Evolutionary conservation across 2,888 invertebrate genomes (phyloP).

Genomic region (Saturnia japonica): DNA sequence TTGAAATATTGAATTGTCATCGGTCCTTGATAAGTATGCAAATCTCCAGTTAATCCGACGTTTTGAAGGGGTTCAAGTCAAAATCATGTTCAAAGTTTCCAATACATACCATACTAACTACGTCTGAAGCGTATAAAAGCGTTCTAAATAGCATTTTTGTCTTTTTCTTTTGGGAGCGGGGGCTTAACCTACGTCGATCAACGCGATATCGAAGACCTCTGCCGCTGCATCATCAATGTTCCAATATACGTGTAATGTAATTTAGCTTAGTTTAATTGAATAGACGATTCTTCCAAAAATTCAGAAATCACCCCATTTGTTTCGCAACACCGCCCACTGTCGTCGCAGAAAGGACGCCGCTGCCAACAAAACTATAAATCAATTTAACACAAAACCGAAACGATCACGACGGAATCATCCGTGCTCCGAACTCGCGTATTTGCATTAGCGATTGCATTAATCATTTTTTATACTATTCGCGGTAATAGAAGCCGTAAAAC

Average conservation of each 20-base stretch:
- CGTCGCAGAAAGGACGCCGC: slow-evolving; percentile 43
- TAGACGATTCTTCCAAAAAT: slow-evolving; percentile 6
- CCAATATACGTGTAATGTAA: not conserved
- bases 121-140: too few relatives aligned
- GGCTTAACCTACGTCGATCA: not conserved
- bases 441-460: slow-evolving; percentile 81
- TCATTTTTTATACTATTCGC: slow-evolving; percentile 73
- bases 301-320: slow-evolving; percentile 12
- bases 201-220: not conserved
- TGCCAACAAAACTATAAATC: slow-evolving; percentile 56
- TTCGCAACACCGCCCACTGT: slow-evolving; percentile 49
- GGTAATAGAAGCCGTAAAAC: slow-evolving; percentile 77
- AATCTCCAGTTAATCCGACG: too few relatives aligned
- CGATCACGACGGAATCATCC: slow-evolving; percentile 52
- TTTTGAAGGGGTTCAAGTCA: too few relatives aligned
- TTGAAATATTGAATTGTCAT: too few relatives aligned
- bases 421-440: slow-evolving; percentile 70
- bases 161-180: too few relatives aligned
- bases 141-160: too few relatives aligned
- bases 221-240: not conserved
- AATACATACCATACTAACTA: too few relatives aligned
- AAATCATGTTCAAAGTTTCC: too few relatives aligned
- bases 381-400: slow-evolving; percentile 64
- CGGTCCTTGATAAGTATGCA: too few relatives aligned
- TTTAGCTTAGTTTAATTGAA: not conserved